phyloP scores from a whole-genome alignment of 2,113 vertebrate species.

The Prietella phreatophila region DNA sequence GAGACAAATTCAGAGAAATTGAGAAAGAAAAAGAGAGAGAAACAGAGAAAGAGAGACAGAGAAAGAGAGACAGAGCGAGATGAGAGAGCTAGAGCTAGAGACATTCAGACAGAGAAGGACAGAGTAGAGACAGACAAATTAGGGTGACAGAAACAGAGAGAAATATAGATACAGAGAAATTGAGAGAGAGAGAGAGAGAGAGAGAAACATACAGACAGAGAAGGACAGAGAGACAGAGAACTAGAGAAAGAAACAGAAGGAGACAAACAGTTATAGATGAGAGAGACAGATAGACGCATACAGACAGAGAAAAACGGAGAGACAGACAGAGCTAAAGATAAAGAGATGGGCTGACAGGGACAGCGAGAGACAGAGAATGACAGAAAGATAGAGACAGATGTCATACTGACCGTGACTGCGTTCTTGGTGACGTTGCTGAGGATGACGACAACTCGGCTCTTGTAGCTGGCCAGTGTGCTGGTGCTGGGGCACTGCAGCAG shows the following conservation, averaged over 20 bases:
- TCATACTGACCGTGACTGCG: slow-evolving; percentile 76
- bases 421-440: slow-evolving; percentile 84
- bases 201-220: not conserved
- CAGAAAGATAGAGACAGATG: not conserved
- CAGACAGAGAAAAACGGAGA: not conserved
- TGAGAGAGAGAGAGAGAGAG: not conserved
- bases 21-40: not conserved
- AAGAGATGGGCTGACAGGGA: not conserved
- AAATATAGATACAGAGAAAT: not conserved
- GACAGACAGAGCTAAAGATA: not conserved
- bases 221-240: not conserved
- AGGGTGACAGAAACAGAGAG: not conserved
- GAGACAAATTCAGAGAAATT: not conserved
- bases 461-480: slow-evolving; percentile 80
- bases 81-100: not conserved
- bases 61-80: not conserved
- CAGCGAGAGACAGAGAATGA: not conserved
- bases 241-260: not conserved
- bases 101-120: not conserved
- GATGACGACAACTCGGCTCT: slow-evolving; percentile 89
- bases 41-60: not conserved
- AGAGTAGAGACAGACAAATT: too few relatives aligned
- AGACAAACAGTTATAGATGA: not conserved
- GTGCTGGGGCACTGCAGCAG: slow-evolving; percentile 80
- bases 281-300: not conserved